Conservation (phyloP, 2,797 vertebrate species). For the Oreochromis grahami region DNA sequence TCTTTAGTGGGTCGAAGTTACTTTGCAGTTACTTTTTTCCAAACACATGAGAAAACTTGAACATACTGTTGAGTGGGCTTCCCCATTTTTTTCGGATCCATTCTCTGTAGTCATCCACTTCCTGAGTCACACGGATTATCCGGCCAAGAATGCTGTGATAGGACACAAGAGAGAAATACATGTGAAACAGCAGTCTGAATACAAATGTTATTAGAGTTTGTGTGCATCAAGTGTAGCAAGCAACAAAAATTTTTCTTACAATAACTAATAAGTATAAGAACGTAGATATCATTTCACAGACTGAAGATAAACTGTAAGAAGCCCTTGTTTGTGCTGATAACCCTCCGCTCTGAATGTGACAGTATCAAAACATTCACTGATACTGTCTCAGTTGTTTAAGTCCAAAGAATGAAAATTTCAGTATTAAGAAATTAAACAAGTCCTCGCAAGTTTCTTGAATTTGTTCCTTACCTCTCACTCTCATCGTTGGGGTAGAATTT, state of each 20-base stretch:
- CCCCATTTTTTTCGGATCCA: slow-evolving; percentile 96
- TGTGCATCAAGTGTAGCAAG: not conserved
- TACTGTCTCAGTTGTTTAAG: accelerated
- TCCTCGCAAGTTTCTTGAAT: not conserved
- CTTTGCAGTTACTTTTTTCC: not conserved
- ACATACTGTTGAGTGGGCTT: slow-evolving; percentile 85
- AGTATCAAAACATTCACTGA: accelerated
- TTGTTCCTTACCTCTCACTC: slow-evolving; percentile 82
- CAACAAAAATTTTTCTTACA: accelerated
- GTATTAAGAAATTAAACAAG: not conserved
- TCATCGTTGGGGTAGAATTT: slow-evolving; percentile 96
- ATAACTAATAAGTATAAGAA: not conserved
- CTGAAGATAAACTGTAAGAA: not conserved
- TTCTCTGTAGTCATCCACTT: slow-evolving; percentile 93
- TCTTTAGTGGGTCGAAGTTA: not conserved
- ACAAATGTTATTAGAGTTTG: not conserved
- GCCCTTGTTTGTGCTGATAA: not conserved
- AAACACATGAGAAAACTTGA: not conserved
- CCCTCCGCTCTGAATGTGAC: not conserved
- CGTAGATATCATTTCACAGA: not conserved
- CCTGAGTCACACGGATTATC: slow-evolving; percentile 95
- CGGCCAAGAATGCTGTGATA: slow-evolving; percentile 88
- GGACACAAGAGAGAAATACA: not conserved
- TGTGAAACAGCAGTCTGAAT: not conserved
- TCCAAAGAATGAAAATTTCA: not conserved